These are phyloP conservation scores for Thamnaconus septentrionalis DNA, from an alignment of 2,113 vertebrate genomes.

Conservation along the genomic window DNA sequence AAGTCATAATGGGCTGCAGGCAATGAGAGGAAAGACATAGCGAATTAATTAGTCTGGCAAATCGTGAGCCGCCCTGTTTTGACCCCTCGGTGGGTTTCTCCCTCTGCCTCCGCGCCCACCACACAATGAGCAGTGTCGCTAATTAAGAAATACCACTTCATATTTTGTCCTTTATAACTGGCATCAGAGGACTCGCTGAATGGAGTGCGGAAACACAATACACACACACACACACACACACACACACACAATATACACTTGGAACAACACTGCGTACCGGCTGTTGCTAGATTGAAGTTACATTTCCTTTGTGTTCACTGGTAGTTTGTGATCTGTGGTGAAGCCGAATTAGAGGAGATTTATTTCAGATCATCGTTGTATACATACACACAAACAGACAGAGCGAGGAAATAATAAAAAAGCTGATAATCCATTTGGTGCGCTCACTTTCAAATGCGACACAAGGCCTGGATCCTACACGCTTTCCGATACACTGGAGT, in stretches of 20 bases:
- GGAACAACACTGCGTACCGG: too few species aligned
- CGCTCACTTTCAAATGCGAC: constrained; percentile 53
- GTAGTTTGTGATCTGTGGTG: background rate
- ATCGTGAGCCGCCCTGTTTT: constrained; percentile 81
- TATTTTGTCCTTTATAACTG: constrained; percentile 79
- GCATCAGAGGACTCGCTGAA: constrained; percentile 80
- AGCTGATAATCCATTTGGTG: constrained; percentile 56
- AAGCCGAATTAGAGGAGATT: constrained; percentile 8
- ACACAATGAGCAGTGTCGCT: constrained; percentile 88
- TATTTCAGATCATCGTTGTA: constrained; percentile 5
- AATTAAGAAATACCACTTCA: constrained; percentile 88
- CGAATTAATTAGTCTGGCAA: constrained; percentile 96
- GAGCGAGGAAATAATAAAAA: constrained; percentile 52
- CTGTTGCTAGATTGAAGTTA: background rate
- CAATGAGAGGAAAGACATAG: constrained; percentile 84
- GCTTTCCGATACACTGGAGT: constrained; percentile 16
- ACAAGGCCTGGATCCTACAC: constrained; percentile 14
- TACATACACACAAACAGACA: background rate
- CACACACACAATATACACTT: too few species aligned
- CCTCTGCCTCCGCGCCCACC: constrained; percentile 86
- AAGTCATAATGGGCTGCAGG: constrained; percentile 85
- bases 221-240: constrained; percentile 39
- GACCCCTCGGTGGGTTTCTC: constrained; percentile 92
- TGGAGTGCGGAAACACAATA: constrained; percentile 77
- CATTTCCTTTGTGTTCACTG: background rate